A percentile compares a stretch with the other conserved stretches of the same genome.
Evolutionary conservation across 2,888 invertebrate species (phyloP).

Genomic region (Scrobipalpa atriplicella): DNA sequence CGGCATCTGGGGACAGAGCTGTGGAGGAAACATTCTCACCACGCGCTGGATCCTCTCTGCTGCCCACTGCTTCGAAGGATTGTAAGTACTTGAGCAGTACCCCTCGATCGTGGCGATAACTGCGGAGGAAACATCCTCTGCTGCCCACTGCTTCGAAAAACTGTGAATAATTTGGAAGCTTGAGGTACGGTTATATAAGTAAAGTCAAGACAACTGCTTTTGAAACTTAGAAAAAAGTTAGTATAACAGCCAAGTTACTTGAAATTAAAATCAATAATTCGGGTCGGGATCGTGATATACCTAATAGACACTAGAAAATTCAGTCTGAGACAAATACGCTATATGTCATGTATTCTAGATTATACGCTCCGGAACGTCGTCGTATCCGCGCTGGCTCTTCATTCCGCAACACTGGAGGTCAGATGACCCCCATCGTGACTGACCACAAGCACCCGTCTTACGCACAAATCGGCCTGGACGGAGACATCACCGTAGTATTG

Average conservation of each 20-base stretch:
- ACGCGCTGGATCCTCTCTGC: constrained; percentile 47
- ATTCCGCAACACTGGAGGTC: constrained; percentile 54
- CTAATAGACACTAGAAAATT: not conserved
- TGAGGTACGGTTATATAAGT: too few species aligned
- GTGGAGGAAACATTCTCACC: constrained; percentile 52
- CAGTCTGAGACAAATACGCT: not conserved
- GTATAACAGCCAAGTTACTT: too few species aligned
- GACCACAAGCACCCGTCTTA: constrained; percentile 45
- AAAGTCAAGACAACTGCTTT: too few species aligned
- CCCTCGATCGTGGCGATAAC: too few species aligned
- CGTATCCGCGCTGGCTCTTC: constrained; percentile 59
- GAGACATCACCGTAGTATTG: constrained; percentile 54
- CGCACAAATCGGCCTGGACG: constrained; percentile 33
- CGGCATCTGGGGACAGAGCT: constrained; percentile 48
- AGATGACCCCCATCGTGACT: constrained; percentile 32
- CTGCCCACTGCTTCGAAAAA: too few species aligned
- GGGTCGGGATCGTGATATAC: not conserved
- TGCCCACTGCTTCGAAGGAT: constrained; percentile 54
- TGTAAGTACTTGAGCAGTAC: constrained; percentile 50
- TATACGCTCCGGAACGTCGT: constrained; percentile 41
- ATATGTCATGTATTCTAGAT: constrained; percentile 36
- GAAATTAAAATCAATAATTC: too few species aligned
- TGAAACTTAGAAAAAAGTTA: too few species aligned
- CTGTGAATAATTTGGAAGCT: too few species aligned
- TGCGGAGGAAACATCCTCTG: too few species aligned